phyloP scores from a whole-genome alignment of 2,888 invertebrate species.

The Phaedon cochleariae region DNA sequence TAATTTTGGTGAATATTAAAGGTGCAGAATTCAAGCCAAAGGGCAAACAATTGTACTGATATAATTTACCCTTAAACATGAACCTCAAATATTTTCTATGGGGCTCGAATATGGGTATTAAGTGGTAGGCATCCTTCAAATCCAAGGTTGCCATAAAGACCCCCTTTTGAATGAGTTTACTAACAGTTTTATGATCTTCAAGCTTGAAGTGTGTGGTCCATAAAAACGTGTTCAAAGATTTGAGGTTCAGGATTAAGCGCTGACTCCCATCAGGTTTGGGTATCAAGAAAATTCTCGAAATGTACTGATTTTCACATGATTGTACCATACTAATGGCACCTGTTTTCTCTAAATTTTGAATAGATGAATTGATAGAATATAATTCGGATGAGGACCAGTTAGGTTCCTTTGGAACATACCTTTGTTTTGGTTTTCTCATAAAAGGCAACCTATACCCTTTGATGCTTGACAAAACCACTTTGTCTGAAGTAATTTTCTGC shows the following conservation, averaged over 20 bases:
- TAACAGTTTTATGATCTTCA: conserved; percentile 11
- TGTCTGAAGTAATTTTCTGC: background rate
- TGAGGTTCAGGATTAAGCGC: conserved; percentile 10
- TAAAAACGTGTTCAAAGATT: no score
- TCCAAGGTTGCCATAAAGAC: conserved; percentile 17
- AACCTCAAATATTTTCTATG: conserved; percentile 22
- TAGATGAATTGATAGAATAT: no score
- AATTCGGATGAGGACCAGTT: background rate
- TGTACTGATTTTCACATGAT: background rate
- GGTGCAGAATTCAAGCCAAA: background rate
- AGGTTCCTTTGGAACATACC: no score
- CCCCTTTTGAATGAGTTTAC: background rate
- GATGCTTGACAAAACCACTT: background rate
- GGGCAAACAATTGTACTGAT: background rate
- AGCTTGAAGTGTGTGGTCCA: conserved; percentile 19
- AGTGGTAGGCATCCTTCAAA: conserved; percentile 28
- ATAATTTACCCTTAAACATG: background rate
- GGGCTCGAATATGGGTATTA: conserved; percentile 11
- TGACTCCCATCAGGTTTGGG: conserved; percentile 11
- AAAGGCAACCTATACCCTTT: background rate
- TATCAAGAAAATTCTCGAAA: conserved; percentile 8
- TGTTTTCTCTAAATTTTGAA: background rate
- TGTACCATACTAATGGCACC: background rate
- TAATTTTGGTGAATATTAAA: background rate
- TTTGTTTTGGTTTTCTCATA: background rate